Evolutionary conservation across 1,140 invertebrate genomes (phyloP), one percentile per base, ranked within the genome.

Genomic region (Hermatobates lingyangjiaoensis): DNA sequence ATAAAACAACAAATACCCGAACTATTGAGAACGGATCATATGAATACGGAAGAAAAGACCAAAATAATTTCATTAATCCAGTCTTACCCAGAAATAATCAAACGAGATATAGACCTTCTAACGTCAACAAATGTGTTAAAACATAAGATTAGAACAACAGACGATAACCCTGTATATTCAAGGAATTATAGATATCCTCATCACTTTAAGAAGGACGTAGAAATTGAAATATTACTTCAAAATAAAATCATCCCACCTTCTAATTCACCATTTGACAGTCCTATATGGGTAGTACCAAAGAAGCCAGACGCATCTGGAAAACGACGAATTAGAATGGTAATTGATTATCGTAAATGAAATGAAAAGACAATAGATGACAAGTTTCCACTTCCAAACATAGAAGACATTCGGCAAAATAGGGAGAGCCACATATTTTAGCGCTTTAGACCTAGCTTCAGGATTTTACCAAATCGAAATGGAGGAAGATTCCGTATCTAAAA

Each of bases 121-220:
- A 34, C 30, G 7, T 7, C 30, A n/a, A 34, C 50, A 7, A 21
- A 51, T 15, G 3, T 27, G 46, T 2, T 63, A 23, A 51, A 62
- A 50, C 63, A 65, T 57, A 40, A 57, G 47, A 65, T 65, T 27
- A 52, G 49, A 14, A 59, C 54, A 0, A 44, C 46, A 23, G 48
- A 51, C 28, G 48, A 55, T 0, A n/a, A 23, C n/a, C 59, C 62
- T 1, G 52, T 64, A 2, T 56, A 56, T 46, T 54, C 52, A 7
- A 61, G 60, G 55, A 56, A 54, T 3, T 67, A 67, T 54, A 51
- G 63, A 47, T 66, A 61, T 34, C 65, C 64, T 15, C 54, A 61
- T 44, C 25, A 54, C 14, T 60, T 63, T 25, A 61, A 61, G 52
- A 51, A 59, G 38, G 62, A 68, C 57, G 56, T 49, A 23, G 62